These are phyloP conservation scores for Apodemus agrarius DNA, from an alignment of 2,797 vertebrate genomes.

Conservation along the genomic window DNA sequence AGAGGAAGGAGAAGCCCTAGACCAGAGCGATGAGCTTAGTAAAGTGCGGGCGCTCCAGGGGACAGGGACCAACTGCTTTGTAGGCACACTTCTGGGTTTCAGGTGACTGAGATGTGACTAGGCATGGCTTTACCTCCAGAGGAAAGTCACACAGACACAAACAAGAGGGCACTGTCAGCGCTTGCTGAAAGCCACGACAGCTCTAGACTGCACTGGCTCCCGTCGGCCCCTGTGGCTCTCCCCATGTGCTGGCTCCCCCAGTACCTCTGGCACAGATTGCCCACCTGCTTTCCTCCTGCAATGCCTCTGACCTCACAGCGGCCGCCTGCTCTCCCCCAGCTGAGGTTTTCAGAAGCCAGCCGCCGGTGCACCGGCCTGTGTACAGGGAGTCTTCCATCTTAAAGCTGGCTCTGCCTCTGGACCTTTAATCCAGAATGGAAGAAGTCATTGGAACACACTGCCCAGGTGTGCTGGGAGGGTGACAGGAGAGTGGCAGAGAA, in stretches of 20 bases:
- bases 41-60: neutral
- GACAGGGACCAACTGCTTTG: fast-evolving
- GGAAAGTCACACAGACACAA: neutral
- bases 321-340: neutral
- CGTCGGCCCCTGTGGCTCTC: too few relatives aligned
- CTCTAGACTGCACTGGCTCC: neutral
- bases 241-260: neutral
- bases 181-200: too few relatives aligned
- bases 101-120: neutral
- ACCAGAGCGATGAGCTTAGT: neutral
- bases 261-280: neutral
- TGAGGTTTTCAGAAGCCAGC: neutral
- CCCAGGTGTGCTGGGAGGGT: fast-evolving
- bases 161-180: neutral
- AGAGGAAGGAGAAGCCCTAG: neutral
- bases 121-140: neutral
- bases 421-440: neutral
- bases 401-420: neutral
- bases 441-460: neutral
- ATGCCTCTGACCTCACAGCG: neutral
- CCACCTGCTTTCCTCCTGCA: neutral
- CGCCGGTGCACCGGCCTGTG: neutral
- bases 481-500: too few relatives aligned
- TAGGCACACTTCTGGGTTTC: neutral
- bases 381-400: neutral